Conservation (phyloP, 2,888 invertebrate genomes). For the Phytoseiulus persimilis region DNA sequence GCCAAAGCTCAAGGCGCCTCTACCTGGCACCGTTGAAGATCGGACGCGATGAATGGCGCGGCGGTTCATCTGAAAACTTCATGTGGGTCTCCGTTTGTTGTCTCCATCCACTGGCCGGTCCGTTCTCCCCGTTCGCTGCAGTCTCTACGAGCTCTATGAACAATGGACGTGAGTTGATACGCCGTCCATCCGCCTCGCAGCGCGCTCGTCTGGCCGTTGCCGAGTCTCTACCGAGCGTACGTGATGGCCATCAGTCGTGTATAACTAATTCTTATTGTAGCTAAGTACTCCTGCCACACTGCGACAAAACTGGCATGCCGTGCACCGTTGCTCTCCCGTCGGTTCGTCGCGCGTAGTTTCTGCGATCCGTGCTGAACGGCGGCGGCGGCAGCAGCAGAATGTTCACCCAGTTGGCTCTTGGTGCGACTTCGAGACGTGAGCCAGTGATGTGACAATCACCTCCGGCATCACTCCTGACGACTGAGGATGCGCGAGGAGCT, state of each 20-base stretch:
- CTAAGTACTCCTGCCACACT: neutral
- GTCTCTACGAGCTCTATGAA: neutral
- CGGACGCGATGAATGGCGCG: neutral
- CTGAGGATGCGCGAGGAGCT: too few species aligned
- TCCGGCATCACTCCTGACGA: too few species aligned
- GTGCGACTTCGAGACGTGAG: too few species aligned
- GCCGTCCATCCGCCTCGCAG: neutral
- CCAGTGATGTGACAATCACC: too few species aligned
- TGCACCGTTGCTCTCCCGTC: too few species aligned
- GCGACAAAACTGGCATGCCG: neutral
- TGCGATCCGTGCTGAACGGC: too few species aligned
- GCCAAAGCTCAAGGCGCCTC: neutral
- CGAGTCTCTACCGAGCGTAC: neutral
- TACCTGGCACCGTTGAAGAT: neutral
- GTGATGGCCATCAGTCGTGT: neutral
- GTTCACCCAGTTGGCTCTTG: too few species aligned
- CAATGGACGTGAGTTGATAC: neutral
- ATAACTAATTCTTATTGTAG: constrained; percentile 5
- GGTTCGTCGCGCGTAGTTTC: too few species aligned
- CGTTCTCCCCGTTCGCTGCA: neutral
- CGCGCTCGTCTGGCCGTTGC: neutral
- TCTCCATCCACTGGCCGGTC: neutral
- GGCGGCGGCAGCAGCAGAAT: too few species aligned
- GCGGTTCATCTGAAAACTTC: neutral
- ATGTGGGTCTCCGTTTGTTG: neutral